These are phyloP conservation scores for Hydractinia symbiolongicarpus DNA, from an alignment of 30 jellyfish, hydroid and myxozoan species.

Conservation along the genomic window DNA sequence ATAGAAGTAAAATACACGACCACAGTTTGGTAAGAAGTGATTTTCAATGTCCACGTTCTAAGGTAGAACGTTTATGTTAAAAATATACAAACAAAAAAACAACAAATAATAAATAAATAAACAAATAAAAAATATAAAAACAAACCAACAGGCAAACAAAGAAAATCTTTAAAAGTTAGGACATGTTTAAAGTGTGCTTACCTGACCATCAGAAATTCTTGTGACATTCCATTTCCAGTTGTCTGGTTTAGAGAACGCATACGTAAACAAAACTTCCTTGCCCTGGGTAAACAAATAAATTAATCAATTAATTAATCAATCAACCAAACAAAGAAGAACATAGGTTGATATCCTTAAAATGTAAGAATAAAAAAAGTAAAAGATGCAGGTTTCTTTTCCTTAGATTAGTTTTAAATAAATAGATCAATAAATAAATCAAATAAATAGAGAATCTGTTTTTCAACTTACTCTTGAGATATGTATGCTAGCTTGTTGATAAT, in stretches of 20 bases:
- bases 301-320: no score
- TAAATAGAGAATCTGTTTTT: neutral
- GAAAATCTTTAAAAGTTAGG: neutral
- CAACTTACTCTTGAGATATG: constrained; percentile 27
- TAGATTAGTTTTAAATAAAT: no score
- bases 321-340: no score
- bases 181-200: neutral
- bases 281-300: neutral
- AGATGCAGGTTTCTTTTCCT: no score
- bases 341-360: no score
- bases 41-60: constrained; percentile 30
- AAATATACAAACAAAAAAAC: no score
- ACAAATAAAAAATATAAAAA: neutral
- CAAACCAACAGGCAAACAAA: neutral
- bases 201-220: constrained; percentile 28
- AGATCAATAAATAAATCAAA: no score
- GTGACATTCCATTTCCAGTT: constrained; percentile 33
- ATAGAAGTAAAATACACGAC: constrained; percentile 30
- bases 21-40: constrained; percentile 33
- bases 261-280: constrained; percentile 27
- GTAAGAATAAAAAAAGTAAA: no score
- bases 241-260: constrained; percentile 6
- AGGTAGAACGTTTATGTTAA: neutral
- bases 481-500: constrained; percentile 14
- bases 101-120: neutral